A percentile compares a stretch with the other conserved stretches of the same genome.
Evolutionary conservation across 2,797 vertebrate genomes (phyloP).

Genomic region (Crypturellus tataupa): DNA sequence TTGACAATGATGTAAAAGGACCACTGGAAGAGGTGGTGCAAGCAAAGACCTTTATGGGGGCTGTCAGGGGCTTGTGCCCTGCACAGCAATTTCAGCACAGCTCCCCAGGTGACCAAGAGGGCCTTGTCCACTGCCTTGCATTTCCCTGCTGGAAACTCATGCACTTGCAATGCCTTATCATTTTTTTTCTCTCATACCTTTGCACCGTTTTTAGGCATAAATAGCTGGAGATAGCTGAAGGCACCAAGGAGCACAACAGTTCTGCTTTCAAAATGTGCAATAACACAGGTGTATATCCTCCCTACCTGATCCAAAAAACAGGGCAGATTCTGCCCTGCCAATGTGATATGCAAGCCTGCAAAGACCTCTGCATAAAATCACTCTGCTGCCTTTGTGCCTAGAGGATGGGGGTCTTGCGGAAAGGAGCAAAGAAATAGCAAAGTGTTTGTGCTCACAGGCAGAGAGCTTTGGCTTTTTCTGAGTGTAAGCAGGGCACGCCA

Average conservation of each 20-base stretch:
- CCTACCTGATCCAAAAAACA: neutral
- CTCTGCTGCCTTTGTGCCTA: neutral
- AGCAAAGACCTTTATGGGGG: neutral
- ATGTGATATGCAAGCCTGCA: neutral
- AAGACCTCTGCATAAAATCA: neutral
- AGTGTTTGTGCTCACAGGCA: neutral
- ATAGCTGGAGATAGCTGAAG: neutral
- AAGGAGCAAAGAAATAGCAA: neutral
- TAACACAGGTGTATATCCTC: neutral
- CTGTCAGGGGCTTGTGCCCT: neutral
- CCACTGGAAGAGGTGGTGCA: neutral
- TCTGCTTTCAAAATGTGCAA: neutral
- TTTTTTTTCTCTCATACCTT: rapidly evolving
- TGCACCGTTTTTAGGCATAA: neutral
- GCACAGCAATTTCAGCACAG: neutral
- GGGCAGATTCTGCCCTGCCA: neutral
- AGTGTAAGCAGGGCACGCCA: neutral
- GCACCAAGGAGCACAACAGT: neutral
- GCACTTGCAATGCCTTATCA: neutral
- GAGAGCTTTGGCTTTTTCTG: neutral
- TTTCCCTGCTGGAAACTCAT: neutral
- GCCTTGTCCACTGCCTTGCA: neutral
- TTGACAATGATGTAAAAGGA: neutral
- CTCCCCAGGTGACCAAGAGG: neutral
- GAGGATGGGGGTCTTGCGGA: neutral